phyloP scores from a whole-genome alignment of 2,888 invertebrate genomes.

The Antheraea yamamai region DNA sequence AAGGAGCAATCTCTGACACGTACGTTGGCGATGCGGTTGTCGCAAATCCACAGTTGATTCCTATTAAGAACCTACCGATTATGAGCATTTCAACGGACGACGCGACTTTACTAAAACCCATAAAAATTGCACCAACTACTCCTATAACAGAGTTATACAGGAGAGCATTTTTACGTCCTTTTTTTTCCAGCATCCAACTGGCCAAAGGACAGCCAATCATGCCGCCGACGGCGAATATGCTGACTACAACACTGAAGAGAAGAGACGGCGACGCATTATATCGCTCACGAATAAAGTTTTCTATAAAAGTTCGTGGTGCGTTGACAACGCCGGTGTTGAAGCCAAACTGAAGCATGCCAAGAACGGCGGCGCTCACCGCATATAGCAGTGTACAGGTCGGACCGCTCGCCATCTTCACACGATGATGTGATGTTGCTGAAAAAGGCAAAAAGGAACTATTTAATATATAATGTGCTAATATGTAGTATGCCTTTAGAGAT shows the following conservation, averaged over 20 bases:
- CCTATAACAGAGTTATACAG: conserved; percentile 85
- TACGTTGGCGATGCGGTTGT: conserved; percentile 78
- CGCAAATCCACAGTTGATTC: conserved; percentile 87
- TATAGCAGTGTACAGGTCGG: conserved; percentile 84
- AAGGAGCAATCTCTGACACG: conserved; percentile 75
- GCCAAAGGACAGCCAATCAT: conserved; percentile 89
- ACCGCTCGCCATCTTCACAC: conserved; percentile 66
- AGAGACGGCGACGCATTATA: conserved; percentile 75
- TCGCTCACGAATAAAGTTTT: conserved; percentile 83
- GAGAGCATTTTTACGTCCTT: conserved; percentile 86
- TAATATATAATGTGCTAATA: background rate
- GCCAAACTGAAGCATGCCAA: conserved; percentile 88
- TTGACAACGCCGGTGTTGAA: conserved; percentile 88
- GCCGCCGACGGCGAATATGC: conserved; percentile 90
- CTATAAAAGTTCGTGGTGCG: conserved; percentile 84
- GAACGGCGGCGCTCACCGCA: conserved; percentile 84
- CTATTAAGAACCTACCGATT: conserved; percentile 87
- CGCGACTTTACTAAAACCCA: conserved; percentile 85
- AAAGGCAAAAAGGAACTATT: conserved; percentile 31
- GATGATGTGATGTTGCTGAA: conserved; percentile 52
- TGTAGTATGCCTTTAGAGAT: background rate
- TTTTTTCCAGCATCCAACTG: conserved; percentile 87
- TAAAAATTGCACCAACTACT: conserved; percentile 83
- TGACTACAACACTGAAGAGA: conserved; percentile 85
- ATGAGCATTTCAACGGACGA: conserved; percentile 86